Evolutionary conservation across 2,888 invertebrate species (phyloP), one percentile per base, ranked within the genome.

Genomic region (Frankliniella intonsa): DNA sequence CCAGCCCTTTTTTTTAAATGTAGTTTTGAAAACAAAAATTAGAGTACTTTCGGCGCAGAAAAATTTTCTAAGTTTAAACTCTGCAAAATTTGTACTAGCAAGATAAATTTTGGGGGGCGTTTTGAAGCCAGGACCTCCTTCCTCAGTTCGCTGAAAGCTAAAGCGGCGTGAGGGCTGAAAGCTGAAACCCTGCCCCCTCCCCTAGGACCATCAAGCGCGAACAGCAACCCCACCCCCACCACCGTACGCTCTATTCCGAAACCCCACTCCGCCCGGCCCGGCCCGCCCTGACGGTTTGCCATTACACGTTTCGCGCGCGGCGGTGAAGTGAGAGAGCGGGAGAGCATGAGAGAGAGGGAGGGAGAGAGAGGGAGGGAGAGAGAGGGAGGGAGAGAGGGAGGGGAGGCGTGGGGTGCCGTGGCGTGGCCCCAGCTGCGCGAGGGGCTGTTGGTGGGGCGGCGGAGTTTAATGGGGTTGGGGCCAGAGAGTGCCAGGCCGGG

Each of bases 231-330:
- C 55, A 19, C 55, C 14, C 55, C 5, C 55, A 11, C 14, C 19
- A 10, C 55, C 55, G 55, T 2, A 5, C 38, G 38, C 38, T 38
- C 38, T 38, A 38, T 38, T 38, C 38, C 38, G 38, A 5, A 38
- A 5, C 38, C 38, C 38, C 38, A 38, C 38, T 38, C 38, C n/a
- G n/a, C n/a, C n/a, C n/a, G n/a, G n/a, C n/a, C 55, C 17, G 55
- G 11, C 14, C 17, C 55, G 14, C 5, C 55, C 55, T 55, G 55
- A 55, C 55, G 55, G 22, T 25, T 25, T 76, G 69, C 69, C 69
- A 76, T 76, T 76, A 76, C 69, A 76, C 69, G 69, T 76, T 76
- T 76, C 69, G 22, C 69, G 69, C n/a, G 69, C 69, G 69, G 25
- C 25, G 12, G 22, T 55, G 17, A 19, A 14, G 55, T 14, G 12